Evolutionary conservation across 2,888 invertebrate species (phyloP), one percentile per base, ranked within the genome.

Genomic region (Tenthredo notha): DNA sequence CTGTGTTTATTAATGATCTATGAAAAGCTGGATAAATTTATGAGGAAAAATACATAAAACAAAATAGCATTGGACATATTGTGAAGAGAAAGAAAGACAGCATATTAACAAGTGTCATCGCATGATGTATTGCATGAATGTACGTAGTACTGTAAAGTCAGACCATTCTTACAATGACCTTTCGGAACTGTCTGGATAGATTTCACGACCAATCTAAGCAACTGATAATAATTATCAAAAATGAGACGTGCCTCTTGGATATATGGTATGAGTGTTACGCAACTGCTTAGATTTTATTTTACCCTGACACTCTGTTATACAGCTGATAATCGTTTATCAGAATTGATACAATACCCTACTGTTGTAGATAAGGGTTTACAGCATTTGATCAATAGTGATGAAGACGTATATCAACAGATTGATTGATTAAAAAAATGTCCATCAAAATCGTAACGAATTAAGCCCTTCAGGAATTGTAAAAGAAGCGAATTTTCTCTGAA

Each of bases 201-300:
- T 77, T 77, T 77, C 50, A 77, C 25, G 25, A 77, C 50, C 77
- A 77, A 77, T 77, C 43, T 21, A 25, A 74, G 15, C 10, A 43
- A 21, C 43, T 74, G 74, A 74, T 74, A 74, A 74, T 21, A 6
- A 54, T 74, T 74, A 74, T 74, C 40, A 43, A 74, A 77, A 47
- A 50, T 54, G 77, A 74, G 37, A 12, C 25, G 50, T 50, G 75
- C 43, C 75, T 72, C 21, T 74, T 43, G 12, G 74, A 74, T 74
- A 74, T 74, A n/a, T 74, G 25, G 43, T 74, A 25, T 5, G 40
- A 21, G 21, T 74, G 21, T 74, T 43, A 74, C 61, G 25, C 2
- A 61, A 61, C 43, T 6, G 25, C 25, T 40, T 21, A 12, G 43
- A 74, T 47, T 43, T 72, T 12, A 74, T 25, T 25, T 43, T 9